Conservation (phyloP, 2,113 vertebrate species). For the Bos javanicus region DNA sequence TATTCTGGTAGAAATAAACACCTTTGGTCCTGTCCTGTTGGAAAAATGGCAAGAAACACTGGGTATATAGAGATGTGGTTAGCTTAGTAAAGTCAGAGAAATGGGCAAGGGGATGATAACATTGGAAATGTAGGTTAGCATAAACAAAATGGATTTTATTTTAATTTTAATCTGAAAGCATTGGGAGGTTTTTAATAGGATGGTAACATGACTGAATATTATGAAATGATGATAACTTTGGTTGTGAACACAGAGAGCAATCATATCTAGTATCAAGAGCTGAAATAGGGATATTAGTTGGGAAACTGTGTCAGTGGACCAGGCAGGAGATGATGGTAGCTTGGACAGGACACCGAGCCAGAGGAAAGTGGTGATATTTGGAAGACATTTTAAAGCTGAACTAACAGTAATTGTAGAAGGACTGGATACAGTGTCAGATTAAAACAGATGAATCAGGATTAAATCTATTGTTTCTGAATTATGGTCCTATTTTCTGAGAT, state of each 20-base stretch:
- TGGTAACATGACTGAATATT: neutral
- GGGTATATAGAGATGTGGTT: neutral
- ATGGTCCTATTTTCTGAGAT: neutral
- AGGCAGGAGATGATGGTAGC: neutral
- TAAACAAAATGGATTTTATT: neutral
- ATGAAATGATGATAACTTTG: neutral
- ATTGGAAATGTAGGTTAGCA: neutral
- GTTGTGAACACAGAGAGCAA: neutral
- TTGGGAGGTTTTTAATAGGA: neutral
- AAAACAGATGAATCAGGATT: neutral
- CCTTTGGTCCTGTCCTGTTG: neutral
- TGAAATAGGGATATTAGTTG: neutral
- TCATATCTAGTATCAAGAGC: neutral
- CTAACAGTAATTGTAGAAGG: neutral
- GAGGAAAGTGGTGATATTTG: neutral
- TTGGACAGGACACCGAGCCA: neutral
- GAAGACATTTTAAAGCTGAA: neutral
- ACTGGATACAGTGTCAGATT: neutral
- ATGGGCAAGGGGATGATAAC: neutral
- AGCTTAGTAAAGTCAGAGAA: neutral
- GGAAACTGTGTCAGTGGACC: neutral
- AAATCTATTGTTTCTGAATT: neutral
- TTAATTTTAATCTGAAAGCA: neutral
- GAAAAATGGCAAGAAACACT: neutral
- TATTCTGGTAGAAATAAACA: neutral